phyloP scores from a whole-genome alignment of 2,797 vertebrate genomes.

The Glyptemys insculpta region DNA sequence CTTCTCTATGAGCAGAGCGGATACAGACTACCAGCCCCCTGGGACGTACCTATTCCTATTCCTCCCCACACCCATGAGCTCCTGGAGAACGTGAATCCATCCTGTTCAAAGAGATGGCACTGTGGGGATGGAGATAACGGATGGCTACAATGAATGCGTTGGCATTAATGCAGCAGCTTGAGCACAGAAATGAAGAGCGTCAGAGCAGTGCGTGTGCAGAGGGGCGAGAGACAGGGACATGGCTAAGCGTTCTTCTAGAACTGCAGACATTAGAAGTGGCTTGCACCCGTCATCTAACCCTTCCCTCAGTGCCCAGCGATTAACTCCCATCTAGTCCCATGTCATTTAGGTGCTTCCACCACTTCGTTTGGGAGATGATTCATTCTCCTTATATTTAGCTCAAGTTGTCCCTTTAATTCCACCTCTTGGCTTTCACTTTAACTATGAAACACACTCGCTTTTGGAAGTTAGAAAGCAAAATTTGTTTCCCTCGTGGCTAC shows the following conservation, averaged over 20 bases:
- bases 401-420: not conserved
- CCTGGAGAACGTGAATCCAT: not conserved
- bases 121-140: not conserved
- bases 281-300: not conserved
- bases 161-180: not conserved
- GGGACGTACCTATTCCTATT: not conserved
- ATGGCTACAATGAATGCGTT: not conserved
- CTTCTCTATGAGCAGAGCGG: not conserved
- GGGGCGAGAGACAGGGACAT: not conserved
- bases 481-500: not conserved
- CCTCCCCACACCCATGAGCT: not conserved
- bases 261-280: not conserved
- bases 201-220: not conserved
- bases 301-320: not conserved
- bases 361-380: not conserved
- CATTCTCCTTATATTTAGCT: not conserved
- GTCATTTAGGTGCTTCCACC: not conserved
- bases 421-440: not conserved
- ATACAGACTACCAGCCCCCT: not conserved
- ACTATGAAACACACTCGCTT: not conserved
- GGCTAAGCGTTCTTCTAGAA: not conserved
- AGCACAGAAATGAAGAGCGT: not conserved
- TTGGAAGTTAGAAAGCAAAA: not conserved
- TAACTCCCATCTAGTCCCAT: not conserved
- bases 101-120: not conserved